Evolutionary conservation across 37 sponge, comb jelly and placozoan genomes (phyloP), one percentile per base, ranked within the genome.

Genomic region (Bolinopsis microptera): DNA sequence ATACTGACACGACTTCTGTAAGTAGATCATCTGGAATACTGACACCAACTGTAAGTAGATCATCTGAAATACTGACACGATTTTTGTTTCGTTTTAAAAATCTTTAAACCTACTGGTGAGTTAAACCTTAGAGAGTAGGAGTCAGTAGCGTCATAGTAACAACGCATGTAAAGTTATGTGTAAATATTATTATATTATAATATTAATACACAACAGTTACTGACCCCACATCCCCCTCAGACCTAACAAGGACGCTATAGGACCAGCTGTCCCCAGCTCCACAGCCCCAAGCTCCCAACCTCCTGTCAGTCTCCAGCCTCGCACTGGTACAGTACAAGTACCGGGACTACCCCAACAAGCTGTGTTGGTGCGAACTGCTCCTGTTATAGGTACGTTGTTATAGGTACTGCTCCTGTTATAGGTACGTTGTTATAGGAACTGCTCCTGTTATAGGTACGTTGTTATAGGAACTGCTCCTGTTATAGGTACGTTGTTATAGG

Each of bases 241-340:
- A 27, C 86, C 92, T 31, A 76, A 93, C 0, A 92, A 94, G 92
- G 94, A 94, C 22, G 72, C 69, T 0, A 95, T 95, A 69, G 95
- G 95, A 0, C 95, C 95, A 18, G 33, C n/a, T 37, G 94, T n/a
- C 75, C 41, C 94, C 93, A 2, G 93, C 93, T 0, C 67, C 22
- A n/a, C 75, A 69, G 27, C 80, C 16, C 80, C 94, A 33, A 37
- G 67, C 38, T 36, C 69, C 18, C 40, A 33, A 68, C 48, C 77
- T 0, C 94, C 94, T 30, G 83, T 93, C 69, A 5, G 70, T 25
- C 88, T 92, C 26, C 94, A 92, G 25, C 93, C 94, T 16, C 69
- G 34, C 34, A 74, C 72, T 0, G 83, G 69, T 68, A n/a, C n/a
- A n/a, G n/a, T n/a, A n/a, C n/a, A n/a, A n/a, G 83, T 80, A 25